Evolutionary conservation across 2,797 vertebrate genomes (phyloP).

Genomic region (Kryptopterus vitreolus): DNA sequence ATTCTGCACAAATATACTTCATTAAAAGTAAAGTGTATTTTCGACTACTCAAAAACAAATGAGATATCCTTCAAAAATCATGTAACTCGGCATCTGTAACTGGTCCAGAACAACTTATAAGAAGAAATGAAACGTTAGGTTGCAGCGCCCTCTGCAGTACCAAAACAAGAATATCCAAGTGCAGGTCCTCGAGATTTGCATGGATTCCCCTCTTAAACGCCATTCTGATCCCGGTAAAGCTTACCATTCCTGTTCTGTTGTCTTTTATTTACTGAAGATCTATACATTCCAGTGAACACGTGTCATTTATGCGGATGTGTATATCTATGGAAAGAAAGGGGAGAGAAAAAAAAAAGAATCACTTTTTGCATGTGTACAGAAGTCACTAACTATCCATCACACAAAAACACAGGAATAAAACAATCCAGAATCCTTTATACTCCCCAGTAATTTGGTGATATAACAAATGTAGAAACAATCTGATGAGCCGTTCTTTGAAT

Average conservation of each 20-base stretch:
- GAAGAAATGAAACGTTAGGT: slow-evolving; percentile 31
- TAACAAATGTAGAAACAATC: not conserved
- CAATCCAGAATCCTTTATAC: not conserved
- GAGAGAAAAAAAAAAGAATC: not conserved
- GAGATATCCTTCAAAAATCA: slow-evolving; percentile 23
- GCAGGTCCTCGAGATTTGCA: slow-evolving; percentile 4
- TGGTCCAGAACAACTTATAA: slow-evolving; percentile 9
- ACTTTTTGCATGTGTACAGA: not conserved
- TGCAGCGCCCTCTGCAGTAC: slow-evolving; percentile 48
- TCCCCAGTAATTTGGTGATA: not conserved
- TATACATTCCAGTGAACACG: slow-evolving; percentile 49
- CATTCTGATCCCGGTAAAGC: slow-evolving; percentile 29
- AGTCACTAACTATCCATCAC: not conserved
- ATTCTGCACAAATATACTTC: slow-evolving; percentile 21
- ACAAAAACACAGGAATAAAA: not conserved
- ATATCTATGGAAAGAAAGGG: slow-evolving; percentile 39
- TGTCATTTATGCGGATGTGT: slow-evolving; percentile 32
- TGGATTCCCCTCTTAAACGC: slow-evolving; percentile 10
- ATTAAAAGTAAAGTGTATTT: slow-evolving; percentile 21
- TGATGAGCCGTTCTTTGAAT: too few relatives aligned
- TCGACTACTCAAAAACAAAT: not conserved
- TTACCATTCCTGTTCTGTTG: slow-evolving; percentile 32
- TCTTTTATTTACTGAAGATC: slow-evolving; percentile 38
- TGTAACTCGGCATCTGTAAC: slow-evolving; percentile 7
- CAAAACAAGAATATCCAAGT: slow-evolving; percentile 40